Base-by-base conservation (phyloP, 2,888 invertebrate genomes). In the Malachius bipustulatus region DNA sequence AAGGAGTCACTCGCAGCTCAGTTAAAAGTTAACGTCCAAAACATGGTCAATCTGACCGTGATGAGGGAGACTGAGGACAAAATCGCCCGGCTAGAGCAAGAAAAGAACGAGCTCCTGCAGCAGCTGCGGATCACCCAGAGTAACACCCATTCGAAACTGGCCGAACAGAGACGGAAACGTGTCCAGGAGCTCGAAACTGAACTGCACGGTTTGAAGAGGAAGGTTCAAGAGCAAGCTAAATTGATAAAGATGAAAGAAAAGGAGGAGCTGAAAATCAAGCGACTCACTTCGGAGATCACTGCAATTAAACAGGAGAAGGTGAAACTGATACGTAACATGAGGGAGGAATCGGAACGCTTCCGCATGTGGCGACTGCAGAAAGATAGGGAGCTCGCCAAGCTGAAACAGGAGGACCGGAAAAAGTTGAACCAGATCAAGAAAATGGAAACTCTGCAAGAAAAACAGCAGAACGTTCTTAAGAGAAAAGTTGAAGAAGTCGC, bases 401-500 rank as follows among this genome's bases (percentile, higher is more conserved):
- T 91, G 8, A 79, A 77, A 49, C 80, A 79, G 51, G 83, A 87
- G 55, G 87, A 89, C 53, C 71, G 83, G 30, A 87, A 85, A 56
- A 71, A 82, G 37, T 77, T 81, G 44, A 79, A 75, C 48, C 82
- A 89, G 63, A 78, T 91, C 60, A 75, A 71, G 6, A 76, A 77
- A 51, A 76, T 90, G 71, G 81, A 87, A 60, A 69, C 73, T 2
- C 66, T 81, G 16, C 81, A 88, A 51, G 70, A 68, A 34, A 82
- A 84, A 49, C 87, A 90, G 50, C 81, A 84, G 52, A 82, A 74
- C 47, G 89, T 91, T 2, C 69, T 85, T 4, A 84, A 82, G 48
- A 69, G 90, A 19, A 90, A 90, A 62, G 80, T 89, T 56, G 90
- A 91, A 60, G 88, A 89, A 60, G 85, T 85, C 0, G 75, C 79